Conservation (phyloP, 2,888 invertebrate species). For the Ephialtes manifestator region DNA sequence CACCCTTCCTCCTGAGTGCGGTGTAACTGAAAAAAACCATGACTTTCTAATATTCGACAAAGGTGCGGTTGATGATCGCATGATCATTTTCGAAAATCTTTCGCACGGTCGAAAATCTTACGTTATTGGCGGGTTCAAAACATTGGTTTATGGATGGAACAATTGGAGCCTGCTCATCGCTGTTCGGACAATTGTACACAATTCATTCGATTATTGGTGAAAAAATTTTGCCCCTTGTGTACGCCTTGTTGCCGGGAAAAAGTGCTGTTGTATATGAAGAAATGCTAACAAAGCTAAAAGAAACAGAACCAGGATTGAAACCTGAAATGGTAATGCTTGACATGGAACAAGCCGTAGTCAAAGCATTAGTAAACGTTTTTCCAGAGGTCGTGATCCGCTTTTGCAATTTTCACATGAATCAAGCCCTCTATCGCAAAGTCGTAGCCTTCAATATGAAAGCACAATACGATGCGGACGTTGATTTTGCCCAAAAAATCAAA, state of each 20-base stretch:
- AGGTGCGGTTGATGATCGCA: slow-evolving; percentile 19
- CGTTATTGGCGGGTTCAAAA: slow-evolving; percentile 17
- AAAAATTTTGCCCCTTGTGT: slow-evolving; percentile 22
- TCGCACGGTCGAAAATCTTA: slow-evolving; percentile 23
- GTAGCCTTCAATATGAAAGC: slow-evolving; percentile 26
- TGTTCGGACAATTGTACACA: slow-evolving; percentile 21
- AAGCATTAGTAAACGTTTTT: slow-evolving; percentile 17
- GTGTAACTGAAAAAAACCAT: slow-evolving; percentile 16
- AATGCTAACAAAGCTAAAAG: slow-evolving; percentile 21
- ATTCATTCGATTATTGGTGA: slow-evolving; percentile 24
- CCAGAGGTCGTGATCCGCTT: slow-evolving; percentile 25
- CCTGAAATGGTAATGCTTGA: not conserved
- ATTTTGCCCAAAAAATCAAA: slow-evolving; percentile 30
- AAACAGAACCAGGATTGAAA: slow-evolving; percentile 11
- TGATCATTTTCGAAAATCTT: slow-evolving; percentile 27
- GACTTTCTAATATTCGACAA: slow-evolving; percentile 30
- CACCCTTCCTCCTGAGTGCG: slow-evolving; percentile 12
- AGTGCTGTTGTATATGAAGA: slow-evolving; percentile 26
- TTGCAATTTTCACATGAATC: slow-evolving; percentile 38
- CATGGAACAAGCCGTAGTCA: slow-evolving; percentile 25
- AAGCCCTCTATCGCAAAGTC: slow-evolving; percentile 30
- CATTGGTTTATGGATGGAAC: slow-evolving; percentile 24
- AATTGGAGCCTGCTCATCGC: not conserved
- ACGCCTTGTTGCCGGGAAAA: slow-evolving; percentile 13
- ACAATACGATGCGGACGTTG: slow-evolving; percentile 17